phyloP scores from a whole-genome alignment of 2,888 invertebrate species.

The Autographa gamma region DNA sequence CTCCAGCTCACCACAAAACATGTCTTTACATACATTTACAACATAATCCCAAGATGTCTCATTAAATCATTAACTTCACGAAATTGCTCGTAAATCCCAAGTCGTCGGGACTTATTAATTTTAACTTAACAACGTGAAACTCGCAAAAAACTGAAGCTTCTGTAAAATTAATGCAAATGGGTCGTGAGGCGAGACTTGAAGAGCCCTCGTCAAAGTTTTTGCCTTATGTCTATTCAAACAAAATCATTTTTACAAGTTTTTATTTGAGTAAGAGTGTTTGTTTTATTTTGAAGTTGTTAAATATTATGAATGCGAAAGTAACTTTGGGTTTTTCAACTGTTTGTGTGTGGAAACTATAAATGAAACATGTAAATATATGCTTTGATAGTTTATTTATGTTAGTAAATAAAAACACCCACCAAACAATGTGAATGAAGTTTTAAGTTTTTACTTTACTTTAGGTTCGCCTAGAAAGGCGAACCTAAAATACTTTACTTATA shows the following conservation, averaged over 20 bases:
- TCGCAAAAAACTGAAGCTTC: slow-evolving; percentile 45
- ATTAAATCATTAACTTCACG: slow-evolving; percentile 29
- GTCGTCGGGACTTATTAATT: slow-evolving; percentile 36
- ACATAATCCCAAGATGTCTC: slow-evolving; percentile 9
- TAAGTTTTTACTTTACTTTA: too few species aligned
- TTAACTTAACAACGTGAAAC: slow-evolving; percentile 38
- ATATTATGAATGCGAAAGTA: background rate
- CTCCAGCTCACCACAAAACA: background rate
- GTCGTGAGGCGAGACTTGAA: slow-evolving; percentile 29
- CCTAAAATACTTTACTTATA: too few species aligned
- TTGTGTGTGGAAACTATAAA: too few species aligned
- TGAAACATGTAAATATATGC: too few species aligned
- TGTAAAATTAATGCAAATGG: slow-evolving; percentile 58
- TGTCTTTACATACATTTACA: background rate
- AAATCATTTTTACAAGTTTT: slow-evolving; percentile 27
- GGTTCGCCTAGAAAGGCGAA: too few species aligned
- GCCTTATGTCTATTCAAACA: slow-evolving; percentile 14
- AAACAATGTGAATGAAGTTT: too few species aligned
- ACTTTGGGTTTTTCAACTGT: too few species aligned
- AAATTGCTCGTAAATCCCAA: slow-evolving; percentile 48
- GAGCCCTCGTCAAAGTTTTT: slow-evolving; percentile 43
- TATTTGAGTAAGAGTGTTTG: background rate
- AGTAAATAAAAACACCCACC: too few species aligned
- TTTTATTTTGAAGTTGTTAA: background rate
- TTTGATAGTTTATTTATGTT: background rate